Evolutionary conservation across 1,140 invertebrate species (phyloP).

Genomic region (Ruditapes philippinarum): DNA sequence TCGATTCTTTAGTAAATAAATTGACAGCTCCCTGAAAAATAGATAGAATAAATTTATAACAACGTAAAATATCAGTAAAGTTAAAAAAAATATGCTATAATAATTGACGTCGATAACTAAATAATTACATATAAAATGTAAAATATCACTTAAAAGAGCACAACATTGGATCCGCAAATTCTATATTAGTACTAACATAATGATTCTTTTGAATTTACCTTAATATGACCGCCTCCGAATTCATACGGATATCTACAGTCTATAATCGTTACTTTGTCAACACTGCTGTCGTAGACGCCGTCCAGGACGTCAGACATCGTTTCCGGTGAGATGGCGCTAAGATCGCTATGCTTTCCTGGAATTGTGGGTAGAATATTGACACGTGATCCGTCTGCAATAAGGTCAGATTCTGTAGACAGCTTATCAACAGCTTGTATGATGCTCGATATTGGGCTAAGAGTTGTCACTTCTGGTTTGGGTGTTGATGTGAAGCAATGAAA

Average conservation of each 20-base stretch:
- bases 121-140: too few species aligned
- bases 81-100: too few species aligned
- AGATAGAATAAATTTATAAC: slow-evolving; percentile 1
- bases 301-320: slow-evolving; percentile 73
- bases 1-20: slow-evolving; percentile 92
- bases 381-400: slow-evolving; percentile 19
- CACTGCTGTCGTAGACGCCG: slow-evolving; percentile 68
- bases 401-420: slow-evolving; percentile 23
- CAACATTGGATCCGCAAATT: too few species aligned
- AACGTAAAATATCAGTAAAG: too few species aligned
- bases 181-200: neutral
- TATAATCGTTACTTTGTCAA: slow-evolving; percentile 82
- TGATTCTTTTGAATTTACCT: slow-evolving; percentile 71
- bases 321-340: slow-evolving; percentile 35
- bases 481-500: neutral
- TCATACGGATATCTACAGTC: slow-evolving; percentile 97
- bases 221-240: slow-evolving; percentile 97
- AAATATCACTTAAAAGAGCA: too few species aligned
- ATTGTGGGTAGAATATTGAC: slow-evolving; percentile 30
- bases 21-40: slow-evolving; percentile 91
- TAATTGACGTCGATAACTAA: too few species aligned
- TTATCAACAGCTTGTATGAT: slow-evolving; percentile 38
- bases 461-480: neutral
- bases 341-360: slow-evolving; percentile 48
- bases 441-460: neutral